Conservation (phyloP, 2,797 vertebrate species). For the Heterohyrax brucei region DNA sequence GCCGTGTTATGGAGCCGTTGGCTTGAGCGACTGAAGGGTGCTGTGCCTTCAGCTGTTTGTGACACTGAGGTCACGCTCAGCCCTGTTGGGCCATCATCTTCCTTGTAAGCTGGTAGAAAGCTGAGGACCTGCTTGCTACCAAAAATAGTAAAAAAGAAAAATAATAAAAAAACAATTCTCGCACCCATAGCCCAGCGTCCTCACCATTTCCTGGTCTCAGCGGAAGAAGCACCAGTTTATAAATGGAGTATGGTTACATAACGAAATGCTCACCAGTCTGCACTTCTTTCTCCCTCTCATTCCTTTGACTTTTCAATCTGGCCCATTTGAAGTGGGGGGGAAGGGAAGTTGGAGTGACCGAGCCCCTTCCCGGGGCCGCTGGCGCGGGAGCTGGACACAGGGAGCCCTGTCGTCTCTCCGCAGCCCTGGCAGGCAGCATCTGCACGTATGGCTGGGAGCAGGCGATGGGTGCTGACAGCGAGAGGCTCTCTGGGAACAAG, state of each 20-base stretch:
- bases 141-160: no score
- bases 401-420: background rate
- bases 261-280: background rate
- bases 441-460: background rate
- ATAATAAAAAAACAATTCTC: background rate
- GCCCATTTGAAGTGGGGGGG: background rate
- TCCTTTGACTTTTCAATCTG: background rate
- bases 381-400: no score
- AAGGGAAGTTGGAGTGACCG: background rate
- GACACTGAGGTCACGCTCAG: background rate
- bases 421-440: background rate
- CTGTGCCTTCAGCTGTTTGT: background rate
- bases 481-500: background rate
- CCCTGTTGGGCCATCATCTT: background rate
- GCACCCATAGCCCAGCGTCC: background rate
- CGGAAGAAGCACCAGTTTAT: background rate
- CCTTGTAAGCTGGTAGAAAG: slow-evolving; percentile 13
- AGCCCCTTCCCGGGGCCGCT: no score
- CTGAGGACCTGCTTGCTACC: background rate
- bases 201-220: background rate
- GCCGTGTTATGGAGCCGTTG: background rate
- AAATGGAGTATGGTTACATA: background rate
- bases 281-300: background rate
- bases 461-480: background rate
- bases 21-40: background rate